Percentiles rank a stretch among this genome's conserved stretches.
Conservation (phyloP, 2,888 invertebrate genomes). For the Oithona nana region DNA sequence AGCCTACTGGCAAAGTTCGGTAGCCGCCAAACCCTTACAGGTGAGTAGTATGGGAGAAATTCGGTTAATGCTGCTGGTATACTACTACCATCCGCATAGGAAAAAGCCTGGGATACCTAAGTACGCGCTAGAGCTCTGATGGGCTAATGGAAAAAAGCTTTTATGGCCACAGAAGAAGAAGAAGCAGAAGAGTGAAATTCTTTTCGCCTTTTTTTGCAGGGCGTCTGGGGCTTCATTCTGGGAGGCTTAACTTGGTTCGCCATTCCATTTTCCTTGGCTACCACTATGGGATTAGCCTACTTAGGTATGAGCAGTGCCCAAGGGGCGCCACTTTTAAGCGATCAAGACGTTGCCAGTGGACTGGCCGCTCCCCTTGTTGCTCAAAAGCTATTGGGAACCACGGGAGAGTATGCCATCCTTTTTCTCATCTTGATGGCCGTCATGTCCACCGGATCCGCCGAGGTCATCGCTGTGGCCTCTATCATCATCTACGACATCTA, state of each 20-base stretch:
- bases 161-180: neutral
- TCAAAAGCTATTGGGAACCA: slow-evolving; percentile 25
- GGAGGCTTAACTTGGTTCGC: slow-evolving; percentile 29
- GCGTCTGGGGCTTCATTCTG: slow-evolving; percentile 27
- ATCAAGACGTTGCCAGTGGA: slow-evolving; percentile 25
- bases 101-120: neutral
- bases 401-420: slow-evolving; percentile 25
- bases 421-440: slow-evolving; percentile 29
- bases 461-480: slow-evolving; percentile 28
- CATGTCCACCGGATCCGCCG: slow-evolving; percentile 28
- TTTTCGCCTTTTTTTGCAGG: slow-evolving; percentile 20
- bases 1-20: slow-evolving; percentile 29
- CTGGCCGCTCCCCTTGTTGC: slow-evolving; percentile 27
- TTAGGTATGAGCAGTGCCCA: slow-evolving; percentile 24
- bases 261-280: slow-evolving; percentile 28
- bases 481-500: slow-evolving; percentile 26
- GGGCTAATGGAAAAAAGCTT: neutral
- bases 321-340: slow-evolving; percentile 22
- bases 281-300: slow-evolving; percentile 28
- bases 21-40: slow-evolving; percentile 28
- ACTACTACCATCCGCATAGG: too few species aligned
- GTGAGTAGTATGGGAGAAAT: too few species aligned
- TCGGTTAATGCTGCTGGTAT: neutral
- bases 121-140: neutral
- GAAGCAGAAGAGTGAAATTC: neutral